Percentiles rank a stretch among this genome's conserved stretches.
Conservation (phyloP, 2,113 vertebrate genomes). For the Embiotoca jacksoni region DNA sequence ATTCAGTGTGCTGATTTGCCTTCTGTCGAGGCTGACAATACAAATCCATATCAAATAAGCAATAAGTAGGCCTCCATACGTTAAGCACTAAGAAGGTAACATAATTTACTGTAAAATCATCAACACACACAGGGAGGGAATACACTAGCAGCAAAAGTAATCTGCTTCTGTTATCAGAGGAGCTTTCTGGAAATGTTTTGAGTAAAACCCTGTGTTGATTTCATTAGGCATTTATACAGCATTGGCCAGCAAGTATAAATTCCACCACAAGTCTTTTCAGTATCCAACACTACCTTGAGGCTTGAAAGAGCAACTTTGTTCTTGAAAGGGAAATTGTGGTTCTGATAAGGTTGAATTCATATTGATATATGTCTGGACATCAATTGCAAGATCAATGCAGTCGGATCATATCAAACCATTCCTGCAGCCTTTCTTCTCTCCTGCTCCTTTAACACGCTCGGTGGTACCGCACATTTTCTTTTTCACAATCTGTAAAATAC, state of each 20-base stretch:
- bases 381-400: not conserved
- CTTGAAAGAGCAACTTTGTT: not conserved
- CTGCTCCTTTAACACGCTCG: not conserved
- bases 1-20: slow-evolving; percentile 10
- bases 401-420: slow-evolving; percentile 1
- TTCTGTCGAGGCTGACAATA: not conserved
- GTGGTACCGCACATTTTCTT: not conserved
- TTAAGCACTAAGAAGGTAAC: not conserved
- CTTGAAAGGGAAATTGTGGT: not conserved
- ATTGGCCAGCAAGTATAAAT: slow-evolving; percentile 9
- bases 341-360: not conserved
- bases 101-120: not conserved
- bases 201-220: slow-evolving; percentile 19
- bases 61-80: not conserved
- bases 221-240: not conserved
- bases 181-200: slow-evolving; percentile 5
- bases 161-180: not conserved
- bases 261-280: not conserved
- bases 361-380: not conserved
- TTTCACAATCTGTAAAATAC: not conserved
- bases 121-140: slow-evolving; percentile 6
- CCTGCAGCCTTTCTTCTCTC: not conserved
- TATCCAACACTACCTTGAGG: not conserved
- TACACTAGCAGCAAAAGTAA: not conserved
- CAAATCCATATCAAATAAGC: not conserved